Evolutionary conservation across 1,140 invertebrate genomes (phyloP), one percentile per base, ranked within the genome.

Genomic region (Drosophila funebris): DNA sequence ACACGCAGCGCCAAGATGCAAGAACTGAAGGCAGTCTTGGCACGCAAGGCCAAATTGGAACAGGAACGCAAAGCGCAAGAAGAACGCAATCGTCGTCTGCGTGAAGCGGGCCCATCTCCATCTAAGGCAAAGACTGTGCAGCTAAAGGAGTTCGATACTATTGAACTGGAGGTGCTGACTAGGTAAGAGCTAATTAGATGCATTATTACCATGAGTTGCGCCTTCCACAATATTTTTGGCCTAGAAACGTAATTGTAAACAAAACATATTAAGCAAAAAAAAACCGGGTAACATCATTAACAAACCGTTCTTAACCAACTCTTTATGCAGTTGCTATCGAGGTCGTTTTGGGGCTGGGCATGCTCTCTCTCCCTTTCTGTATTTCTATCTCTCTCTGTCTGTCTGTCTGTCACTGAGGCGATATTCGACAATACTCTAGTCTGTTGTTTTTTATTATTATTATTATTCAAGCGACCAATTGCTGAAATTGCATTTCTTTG

Each of bases 101-200:
- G 77, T 18, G 89, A 91, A 20, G 73, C 90, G 94, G 44, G 93
- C 91, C 75, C 92, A 93, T 71, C 78, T 92, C 53, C 90, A 92
- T 46, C 90, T 78, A 66, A 92, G 78, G 53, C 79, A 13, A 54
- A 64, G 22, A 43, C 85, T 73, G 82, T 93, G 11, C 93, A 94
- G 60, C 93, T 96, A 0, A 94, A 95, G 80, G 94, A 94, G 78
- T 96, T 96, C 78, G 94, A 95, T 58, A 94, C 94, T 16, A 95
- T 96, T 87, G 93, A 96, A 90, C 90, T 96, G 76, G 95, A 96
- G 93, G 93, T 96, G 76, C 93, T 95, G 48, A 90, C 93, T 56
- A 96, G 95, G 95, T 96, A 90, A 91, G 79, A 79, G 36, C 1
- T 9, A 70, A 29, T 20, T 29, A 8, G 7, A 71, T 18, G 5